Percentiles rank a stretch among this genome's conserved stretches.
Conservation (phyloP, 2,888 invertebrate genomes). For the Tipula helvola region DNA sequence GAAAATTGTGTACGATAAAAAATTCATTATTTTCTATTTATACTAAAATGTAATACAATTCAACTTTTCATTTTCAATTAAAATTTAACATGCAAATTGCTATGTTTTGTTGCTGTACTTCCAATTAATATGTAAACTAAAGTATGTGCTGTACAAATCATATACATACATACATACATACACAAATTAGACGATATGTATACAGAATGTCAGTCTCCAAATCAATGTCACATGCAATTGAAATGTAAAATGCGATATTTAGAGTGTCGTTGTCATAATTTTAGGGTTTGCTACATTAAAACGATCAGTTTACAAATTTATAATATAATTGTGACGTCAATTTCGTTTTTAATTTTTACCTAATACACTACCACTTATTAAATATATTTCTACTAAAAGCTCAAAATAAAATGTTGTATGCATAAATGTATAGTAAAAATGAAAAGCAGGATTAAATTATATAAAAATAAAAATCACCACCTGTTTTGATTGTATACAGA, state of each 20-base stretch:
- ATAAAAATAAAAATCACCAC: not conserved
- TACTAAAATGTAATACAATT: not conserved
- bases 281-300: no score
- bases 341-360: no score
- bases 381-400: not conserved
- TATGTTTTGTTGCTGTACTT: not conserved
- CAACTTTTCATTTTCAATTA: not conserved
- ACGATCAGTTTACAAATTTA: no score
- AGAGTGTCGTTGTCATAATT: no score
- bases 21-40: not conserved
- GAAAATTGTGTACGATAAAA: not conserved
- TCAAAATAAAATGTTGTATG: not conserved
- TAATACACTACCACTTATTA: not conserved
- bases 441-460: not conserved
- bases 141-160: not conserved
- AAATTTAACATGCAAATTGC: not conserved
- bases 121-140: not conserved
- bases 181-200: not conserved
- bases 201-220: not conserved
- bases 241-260: not conserved
- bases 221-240: not conserved
- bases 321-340: no score
- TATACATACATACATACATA: not conserved
- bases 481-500: not conserved
- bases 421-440: not conserved